phyloP scores from a whole-genome alignment of 1,140 invertebrate genomes.

The Brachionus asplanchnoidis region DNA sequence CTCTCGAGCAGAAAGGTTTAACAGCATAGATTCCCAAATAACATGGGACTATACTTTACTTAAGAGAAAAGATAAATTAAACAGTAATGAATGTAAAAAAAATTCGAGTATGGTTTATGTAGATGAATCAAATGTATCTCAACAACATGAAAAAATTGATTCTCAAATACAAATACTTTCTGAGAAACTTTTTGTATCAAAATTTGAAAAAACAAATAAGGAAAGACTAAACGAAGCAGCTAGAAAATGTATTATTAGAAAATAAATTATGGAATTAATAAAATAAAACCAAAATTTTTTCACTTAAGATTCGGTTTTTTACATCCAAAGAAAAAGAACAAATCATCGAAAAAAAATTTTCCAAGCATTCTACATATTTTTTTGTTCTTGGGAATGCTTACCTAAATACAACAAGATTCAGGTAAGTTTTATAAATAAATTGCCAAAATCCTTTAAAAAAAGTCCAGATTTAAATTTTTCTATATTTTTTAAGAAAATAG shows the following conservation, averaged over 20 bases:
- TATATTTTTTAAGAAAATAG: neutral
- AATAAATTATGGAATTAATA: neutral
- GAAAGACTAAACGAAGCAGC: neutral
- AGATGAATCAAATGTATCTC: neutral
- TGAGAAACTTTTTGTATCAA: neutral
- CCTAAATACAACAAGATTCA: constrained; percentile 10
- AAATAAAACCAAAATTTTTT: neutral
- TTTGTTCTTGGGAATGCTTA: constrained; percentile 2
- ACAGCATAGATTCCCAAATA: neutral
- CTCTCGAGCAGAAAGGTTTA: neutral
- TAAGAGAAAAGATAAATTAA: neutral
- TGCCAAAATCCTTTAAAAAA: neutral
- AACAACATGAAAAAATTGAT: neutral
- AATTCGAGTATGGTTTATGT: neutral
- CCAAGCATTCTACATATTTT: neutral
- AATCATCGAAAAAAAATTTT: neutral
- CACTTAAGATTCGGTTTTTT: neutral
- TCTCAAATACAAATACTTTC: neutral
- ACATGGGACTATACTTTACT: neutral
- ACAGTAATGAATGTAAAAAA: neutral
- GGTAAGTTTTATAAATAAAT: neutral
- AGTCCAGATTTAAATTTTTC: neutral
- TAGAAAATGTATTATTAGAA: neutral
- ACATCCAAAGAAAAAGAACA: neutral
- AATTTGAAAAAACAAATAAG: neutral